Conservation (phyloP, 2,888 invertebrate genomes). For the Hipparchia semele region DNA sequence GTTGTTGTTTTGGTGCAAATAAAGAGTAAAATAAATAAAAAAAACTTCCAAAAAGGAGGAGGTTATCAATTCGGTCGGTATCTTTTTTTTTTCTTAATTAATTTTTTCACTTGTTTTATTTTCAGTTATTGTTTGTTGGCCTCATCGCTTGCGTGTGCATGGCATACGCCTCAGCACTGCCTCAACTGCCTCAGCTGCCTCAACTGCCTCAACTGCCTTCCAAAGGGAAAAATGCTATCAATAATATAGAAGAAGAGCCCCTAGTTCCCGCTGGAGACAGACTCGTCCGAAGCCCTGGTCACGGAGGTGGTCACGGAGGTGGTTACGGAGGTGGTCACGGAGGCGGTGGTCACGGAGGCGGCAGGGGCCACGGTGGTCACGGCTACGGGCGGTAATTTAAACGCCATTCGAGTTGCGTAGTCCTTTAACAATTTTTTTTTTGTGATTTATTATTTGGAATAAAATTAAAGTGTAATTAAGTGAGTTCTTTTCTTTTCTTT, state of each 20-base stretch:
- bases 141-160: constrained; percentile 55
- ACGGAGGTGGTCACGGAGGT: neutral
- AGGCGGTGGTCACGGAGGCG: constrained; percentile 19
- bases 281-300: neutral
- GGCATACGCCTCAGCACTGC: constrained; percentile 56
- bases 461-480: constrained; percentile 6
- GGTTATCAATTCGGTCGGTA: no score
- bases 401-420: neutral
- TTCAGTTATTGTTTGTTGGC: constrained; percentile 53
- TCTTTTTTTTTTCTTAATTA: no score
- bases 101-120: constrained; percentile 23
- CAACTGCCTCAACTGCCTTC: constrained; percentile 45
- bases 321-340: constrained; percentile 1
- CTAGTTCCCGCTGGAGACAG: constrained; percentile 25
- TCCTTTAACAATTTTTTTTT: neutral
- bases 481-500: neutral
- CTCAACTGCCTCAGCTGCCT: constrained; percentile 42
- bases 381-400: neutral
- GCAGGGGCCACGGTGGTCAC: constrained; percentile 27
- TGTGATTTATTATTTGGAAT: constrained; percentile 14
- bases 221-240: constrained; percentile 7
- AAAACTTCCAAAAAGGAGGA: no score
- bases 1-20: no score
- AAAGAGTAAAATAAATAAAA: no score
- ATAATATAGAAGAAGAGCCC: constrained; percentile 2